Base-by-base conservation (phyloP, 2,888 invertebrate genomes). In the Geotrupes spiniger region DNA sequence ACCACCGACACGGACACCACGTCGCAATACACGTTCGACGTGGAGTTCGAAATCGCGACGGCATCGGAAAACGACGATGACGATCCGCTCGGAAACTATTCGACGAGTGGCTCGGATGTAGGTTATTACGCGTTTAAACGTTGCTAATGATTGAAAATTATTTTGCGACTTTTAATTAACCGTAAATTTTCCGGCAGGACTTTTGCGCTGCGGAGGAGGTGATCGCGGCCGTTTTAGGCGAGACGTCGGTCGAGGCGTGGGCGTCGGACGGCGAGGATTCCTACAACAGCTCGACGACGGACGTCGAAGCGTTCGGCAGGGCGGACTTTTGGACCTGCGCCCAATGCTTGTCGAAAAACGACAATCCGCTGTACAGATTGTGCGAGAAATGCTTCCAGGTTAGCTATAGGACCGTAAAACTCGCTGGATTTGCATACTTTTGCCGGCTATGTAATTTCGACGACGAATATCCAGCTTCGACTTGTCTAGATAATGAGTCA, bases 301-400 rank as follows among this genome's bases (percentile, higher is more conserved):
- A 62, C 14, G 63, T 64, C n/a, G 56, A 60, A 21, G 36, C 28
- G 9, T 67, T 79, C 31, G 78, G 78, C 53, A 72, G 72, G 50
- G 74, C 77, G 58, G 83, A 81, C 69, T 85, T 82, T 72, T 77
- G 81, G 78, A 74, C 75, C 45, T 87, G 87, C 67, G 77, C 81
- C 11, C 81, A 80, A 63, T 86, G 86, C 72, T 76, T 75, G 53
- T 76, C 78, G 39, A 68, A 70, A 57, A 81, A 84, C 68, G 71
- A 73, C 58, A 83, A 83, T 73, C 83, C 84, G 28, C 71, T 78
- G 47, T 85, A 80, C 65, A 73, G 83, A 53, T 85, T 81, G 73
- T 87, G 86, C 70, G 80, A 83, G 68, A 81, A 81, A 71, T 86
- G 85, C 67, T 85, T 80, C 69, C 81, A 83, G 83, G 85, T 84